These are phyloP conservation scores for Drosophila albomicans DNA, from an alignment of 1,140 invertebrate genomes.

Conservation along the genomic window DNA sequence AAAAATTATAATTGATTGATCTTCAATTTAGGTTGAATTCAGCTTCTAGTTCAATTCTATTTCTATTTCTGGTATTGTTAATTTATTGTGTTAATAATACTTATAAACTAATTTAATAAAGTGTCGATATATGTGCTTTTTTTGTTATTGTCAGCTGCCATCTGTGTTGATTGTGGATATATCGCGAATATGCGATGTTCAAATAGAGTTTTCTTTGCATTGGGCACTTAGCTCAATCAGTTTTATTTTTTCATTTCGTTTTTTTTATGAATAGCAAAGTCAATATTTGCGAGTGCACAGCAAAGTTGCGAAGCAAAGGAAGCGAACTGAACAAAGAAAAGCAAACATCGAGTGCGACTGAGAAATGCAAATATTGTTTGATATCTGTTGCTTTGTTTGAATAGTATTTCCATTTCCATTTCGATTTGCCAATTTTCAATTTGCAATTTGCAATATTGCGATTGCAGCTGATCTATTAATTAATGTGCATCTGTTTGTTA, in stretches of 20 bases:
- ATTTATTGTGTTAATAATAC: too few relatives aligned
- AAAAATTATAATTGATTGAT: too few relatives aligned
- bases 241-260: not conserved
- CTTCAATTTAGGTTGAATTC: too few relatives aligned
- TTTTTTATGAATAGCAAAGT: conserved; percentile 23
- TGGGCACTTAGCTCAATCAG: conserved; percentile 23
- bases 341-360: conserved; percentile 20
- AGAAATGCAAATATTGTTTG: conserved; percentile 33
- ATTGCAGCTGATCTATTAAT: conserved; percentile 9
- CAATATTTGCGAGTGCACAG: conserved; percentile 36
- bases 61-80: too few relatives aligned
- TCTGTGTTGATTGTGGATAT: not conserved
- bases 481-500: conserved; percentile 5
- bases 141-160: not conserved
- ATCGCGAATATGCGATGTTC: not conserved
- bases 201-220: conserved; percentile 5
- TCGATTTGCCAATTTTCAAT: not conserved
- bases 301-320: not conserved
- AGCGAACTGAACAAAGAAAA: conserved; percentile 2
- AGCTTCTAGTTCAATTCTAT: too few relatives aligned
- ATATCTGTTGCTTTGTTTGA: conserved; percentile 16
- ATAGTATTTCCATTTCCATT: not conserved
- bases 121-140: not conserved
- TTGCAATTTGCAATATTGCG: not conserved
- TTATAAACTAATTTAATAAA: not conserved